These are phyloP conservation scores for Nematolebias whitei DNA, from an alignment of 2,113 vertebrate species.

Conservation along the genomic window DNA sequence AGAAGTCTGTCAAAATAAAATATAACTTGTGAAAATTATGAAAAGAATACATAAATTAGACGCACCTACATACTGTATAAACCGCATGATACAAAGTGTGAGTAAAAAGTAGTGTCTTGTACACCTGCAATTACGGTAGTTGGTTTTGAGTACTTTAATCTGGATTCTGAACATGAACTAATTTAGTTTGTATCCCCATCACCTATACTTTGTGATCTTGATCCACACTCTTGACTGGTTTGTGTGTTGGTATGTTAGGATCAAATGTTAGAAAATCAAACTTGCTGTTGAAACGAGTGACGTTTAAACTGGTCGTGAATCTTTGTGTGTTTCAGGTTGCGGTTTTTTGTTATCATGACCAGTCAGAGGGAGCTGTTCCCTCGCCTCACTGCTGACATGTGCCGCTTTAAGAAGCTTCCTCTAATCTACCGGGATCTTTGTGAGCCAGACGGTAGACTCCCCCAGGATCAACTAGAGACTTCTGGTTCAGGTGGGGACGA, in stretches of 20 bases:
- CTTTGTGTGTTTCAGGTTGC: slow-evolving; percentile 76
- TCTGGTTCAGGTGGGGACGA: slow-evolving; percentile 46
- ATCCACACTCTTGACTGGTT: background rate
- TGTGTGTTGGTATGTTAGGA: background rate
- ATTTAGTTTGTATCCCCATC: too few relatives aligned
- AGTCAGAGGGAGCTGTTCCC: slow-evolving; percentile 97
- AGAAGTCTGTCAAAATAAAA: too few relatives aligned
- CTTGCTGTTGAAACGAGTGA: background rate
- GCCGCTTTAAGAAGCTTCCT: slow-evolving; percentile 91
- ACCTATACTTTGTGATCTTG: too few relatives aligned
- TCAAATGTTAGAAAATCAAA: background rate
- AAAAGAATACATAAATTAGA: too few relatives aligned
- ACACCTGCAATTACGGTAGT: too few relatives aligned
- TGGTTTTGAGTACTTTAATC: too few relatives aligned
- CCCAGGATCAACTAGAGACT: slow-evolving; percentile 39
- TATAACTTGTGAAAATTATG: too few relatives aligned
- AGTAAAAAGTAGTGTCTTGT: too few relatives aligned
- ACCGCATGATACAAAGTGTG: too few relatives aligned
- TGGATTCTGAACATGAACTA: too few relatives aligned
- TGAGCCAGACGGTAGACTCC: slow-evolving; percentile 70
- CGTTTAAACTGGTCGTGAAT: background rate
- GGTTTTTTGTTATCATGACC: slow-evolving; percentile 95
- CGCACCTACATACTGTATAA: too few relatives aligned
- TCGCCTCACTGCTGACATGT: slow-evolving; percentile 91
- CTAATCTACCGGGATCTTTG: slow-evolving; percentile 86